phyloP scores from a whole-genome alignment of 2,797 vertebrate genomes.

The Xenops minutus region DNA sequence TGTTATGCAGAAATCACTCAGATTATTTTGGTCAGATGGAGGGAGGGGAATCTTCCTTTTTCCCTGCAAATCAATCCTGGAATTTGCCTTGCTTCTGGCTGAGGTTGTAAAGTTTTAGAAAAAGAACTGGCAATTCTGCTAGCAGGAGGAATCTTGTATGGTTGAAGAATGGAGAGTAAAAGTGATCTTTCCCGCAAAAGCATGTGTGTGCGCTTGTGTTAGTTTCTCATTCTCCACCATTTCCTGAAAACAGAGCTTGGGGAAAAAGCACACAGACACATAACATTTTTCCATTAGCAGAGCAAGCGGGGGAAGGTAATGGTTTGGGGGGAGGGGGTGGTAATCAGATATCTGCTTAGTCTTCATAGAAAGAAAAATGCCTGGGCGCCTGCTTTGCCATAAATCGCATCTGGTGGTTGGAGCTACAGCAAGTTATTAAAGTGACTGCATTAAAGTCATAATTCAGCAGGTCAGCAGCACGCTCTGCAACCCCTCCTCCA shows the following conservation, averaged over 20 bases:
- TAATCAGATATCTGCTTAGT: slow-evolving; percentile 69
- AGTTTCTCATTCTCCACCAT: slow-evolving; percentile 57
- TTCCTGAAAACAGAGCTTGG: slow-evolving; percentile 66
- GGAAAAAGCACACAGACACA: slow-evolving; percentile 61
- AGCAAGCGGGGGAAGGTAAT: slow-evolving; percentile 72
- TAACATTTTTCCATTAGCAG: slow-evolving; percentile 70
- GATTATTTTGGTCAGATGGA: neutral
- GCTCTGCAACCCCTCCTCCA: slow-evolving; percentile 41
- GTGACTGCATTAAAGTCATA: slow-evolving; percentile 61
- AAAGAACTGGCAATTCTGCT: neutral
- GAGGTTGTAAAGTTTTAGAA: neutral
- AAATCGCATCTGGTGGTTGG: slow-evolving; percentile 68
- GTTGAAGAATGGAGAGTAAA: neutral
- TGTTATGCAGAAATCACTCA: neutral
- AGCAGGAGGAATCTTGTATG: neutral
- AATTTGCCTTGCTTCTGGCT: neutral
- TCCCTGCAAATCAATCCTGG: neutral
- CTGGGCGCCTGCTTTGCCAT: slow-evolving; percentile 57
- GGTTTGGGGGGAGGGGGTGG: slow-evolving; percentile 39
- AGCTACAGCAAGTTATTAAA: slow-evolving; percentile 67
- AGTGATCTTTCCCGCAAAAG: neutral
- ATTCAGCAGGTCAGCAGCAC: slow-evolving; percentile 58
- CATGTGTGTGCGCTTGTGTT: neutral
- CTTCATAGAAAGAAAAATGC: slow-evolving; percentile 69
- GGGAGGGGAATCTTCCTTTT: neutral